Evolutionary conservation across 2,113 vertebrate species (phyloP).

Genomic region (Delphinapterus leucas): DNA sequence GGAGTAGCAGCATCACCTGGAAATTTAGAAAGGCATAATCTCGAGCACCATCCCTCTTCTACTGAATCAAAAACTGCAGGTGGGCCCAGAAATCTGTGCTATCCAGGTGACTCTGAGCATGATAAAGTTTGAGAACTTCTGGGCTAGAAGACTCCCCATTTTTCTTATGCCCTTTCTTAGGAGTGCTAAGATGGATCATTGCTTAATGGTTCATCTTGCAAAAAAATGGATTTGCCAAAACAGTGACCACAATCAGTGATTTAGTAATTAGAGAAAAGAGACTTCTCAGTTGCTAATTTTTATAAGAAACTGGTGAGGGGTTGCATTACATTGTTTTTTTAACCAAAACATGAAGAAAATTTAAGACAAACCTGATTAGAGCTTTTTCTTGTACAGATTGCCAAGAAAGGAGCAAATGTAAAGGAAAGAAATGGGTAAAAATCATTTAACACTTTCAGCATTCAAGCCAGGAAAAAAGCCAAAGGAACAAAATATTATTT

Average conservation of each 20-base stretch:
- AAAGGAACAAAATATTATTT: not conserved
- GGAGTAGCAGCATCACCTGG: not conserved
- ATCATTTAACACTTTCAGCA: slow-evolving; percentile 18
- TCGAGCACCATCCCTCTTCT: not conserved
- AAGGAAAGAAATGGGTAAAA: slow-evolving; percentile 35
- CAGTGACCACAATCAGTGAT: not conserved
- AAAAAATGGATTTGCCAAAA: not conserved
- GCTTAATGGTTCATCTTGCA: not conserved
- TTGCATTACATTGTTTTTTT: not conserved
- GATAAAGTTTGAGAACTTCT: not conserved
- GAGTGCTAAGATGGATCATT: not conserved
- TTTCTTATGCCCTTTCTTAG: not conserved
- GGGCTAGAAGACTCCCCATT: too few species aligned
- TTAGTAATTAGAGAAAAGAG: not conserved
- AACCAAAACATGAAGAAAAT: slow-evolving; percentile 37
- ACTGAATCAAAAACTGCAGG: not conserved
- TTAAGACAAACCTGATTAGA: slow-evolving; percentile 51
- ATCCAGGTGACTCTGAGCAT: not conserved
- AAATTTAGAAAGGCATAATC: not conserved
- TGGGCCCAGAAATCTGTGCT: not conserved
- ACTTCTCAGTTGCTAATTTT: not conserved
- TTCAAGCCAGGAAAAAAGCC: slow-evolving; percentile 21
- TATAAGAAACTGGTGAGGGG: not conserved
- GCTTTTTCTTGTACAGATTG: not conserved
- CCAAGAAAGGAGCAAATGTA: slow-evolving; percentile 40